Evolutionary conservation across 2,888 invertebrate genomes (phyloP).

Genomic region (Acheta domesticus): DNA sequence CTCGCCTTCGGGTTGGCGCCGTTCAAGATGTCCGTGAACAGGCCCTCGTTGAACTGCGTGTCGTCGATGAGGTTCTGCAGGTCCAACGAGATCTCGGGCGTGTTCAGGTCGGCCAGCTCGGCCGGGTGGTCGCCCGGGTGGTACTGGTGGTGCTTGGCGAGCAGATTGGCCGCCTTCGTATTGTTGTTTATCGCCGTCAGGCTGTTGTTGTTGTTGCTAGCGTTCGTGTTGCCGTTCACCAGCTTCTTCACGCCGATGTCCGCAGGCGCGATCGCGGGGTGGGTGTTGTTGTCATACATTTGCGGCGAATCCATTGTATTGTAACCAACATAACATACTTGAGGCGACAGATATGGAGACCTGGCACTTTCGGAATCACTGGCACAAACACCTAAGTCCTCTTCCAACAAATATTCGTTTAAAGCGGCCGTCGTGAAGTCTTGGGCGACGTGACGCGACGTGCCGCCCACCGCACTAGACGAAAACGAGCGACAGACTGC

Average conservation of each 20-base stretch:
- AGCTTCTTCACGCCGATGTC: constrained; percentile 58
- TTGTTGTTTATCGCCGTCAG: constrained; percentile 34
- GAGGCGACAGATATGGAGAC: constrained; percentile 21
- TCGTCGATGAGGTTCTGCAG: constrained; percentile 90
- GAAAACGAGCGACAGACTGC: not conserved
- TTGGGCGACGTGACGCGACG: constrained; percentile 22
- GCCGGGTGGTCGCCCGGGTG: constrained; percentile 68
- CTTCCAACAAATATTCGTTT: constrained; percentile 31
- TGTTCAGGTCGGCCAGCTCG: constrained; percentile 84
- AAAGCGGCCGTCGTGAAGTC: constrained; percentile 33
- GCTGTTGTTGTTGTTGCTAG: constrained; percentile 38
- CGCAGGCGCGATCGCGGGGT: constrained; percentile 49
- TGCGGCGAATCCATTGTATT: constrained; percentile 74
- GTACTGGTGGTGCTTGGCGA: constrained; percentile 63
- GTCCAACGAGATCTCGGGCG: constrained; percentile 88
- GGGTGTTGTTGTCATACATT: constrained; percentile 74
- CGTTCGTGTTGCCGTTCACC: constrained; percentile 48
- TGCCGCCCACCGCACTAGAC: constrained; percentile 20
- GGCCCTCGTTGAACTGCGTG: constrained; percentile 78
- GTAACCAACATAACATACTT: constrained; percentile 36
- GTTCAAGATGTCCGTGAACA: constrained; percentile 79
- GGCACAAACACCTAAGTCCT: constrained; percentile 28
- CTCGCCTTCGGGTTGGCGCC: constrained; percentile 40
- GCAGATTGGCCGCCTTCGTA: constrained; percentile 52
- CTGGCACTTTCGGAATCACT: constrained; percentile 28